phyloP scores from a whole-genome alignment of 1,140 invertebrate species.

The Eupristina koningsbergeri region DNA sequence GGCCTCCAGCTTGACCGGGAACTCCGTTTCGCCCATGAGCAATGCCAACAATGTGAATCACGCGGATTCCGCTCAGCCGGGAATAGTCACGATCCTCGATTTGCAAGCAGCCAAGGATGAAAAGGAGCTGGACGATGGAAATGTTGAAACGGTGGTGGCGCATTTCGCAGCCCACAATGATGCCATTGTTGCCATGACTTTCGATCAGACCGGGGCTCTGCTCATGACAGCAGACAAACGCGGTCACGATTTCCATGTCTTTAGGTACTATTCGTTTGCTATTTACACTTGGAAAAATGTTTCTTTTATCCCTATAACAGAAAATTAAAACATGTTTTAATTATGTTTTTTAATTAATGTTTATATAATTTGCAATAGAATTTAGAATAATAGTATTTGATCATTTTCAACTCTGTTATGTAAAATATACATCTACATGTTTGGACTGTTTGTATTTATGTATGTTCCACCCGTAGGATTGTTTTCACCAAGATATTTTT shows the following conservation, averaged over 20 bases:
- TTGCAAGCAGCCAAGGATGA: slow-evolving; percentile 78
- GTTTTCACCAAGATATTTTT: too few relatives aligned
- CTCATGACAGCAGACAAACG: slow-evolving; percentile 92
- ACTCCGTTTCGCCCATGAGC: slow-evolving; percentile 62
- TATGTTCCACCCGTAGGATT: too few relatives aligned
- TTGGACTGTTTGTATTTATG: too few relatives aligned
- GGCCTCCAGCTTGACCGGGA: slow-evolving; percentile 88
- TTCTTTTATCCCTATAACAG: too few relatives aligned
- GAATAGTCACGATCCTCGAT: slow-evolving; percentile 91
- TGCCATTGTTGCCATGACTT: slow-evolving; percentile 90
- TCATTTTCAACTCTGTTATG: too few relatives aligned
- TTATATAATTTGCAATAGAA: too few relatives aligned
- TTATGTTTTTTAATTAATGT: too few relatives aligned
- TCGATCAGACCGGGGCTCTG: slow-evolving; percentile 93
- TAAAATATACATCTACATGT: too few relatives aligned
- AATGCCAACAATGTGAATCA: slow-evolving; percentile 20
- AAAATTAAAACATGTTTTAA: too few relatives aligned
- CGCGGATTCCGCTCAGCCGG: slow-evolving; percentile 79
- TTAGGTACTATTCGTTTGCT: slow-evolving; percentile 69
- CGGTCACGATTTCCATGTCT: slow-evolving; percentile 97
- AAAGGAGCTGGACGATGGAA: slow-evolving; percentile 73
- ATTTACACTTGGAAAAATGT: background rate
- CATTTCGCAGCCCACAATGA: slow-evolving; percentile 96
- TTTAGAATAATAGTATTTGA: too few relatives aligned
- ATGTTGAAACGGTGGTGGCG: slow-evolving; percentile 84